phyloP scores from a whole-genome alignment of 2,113 vertebrate species.

The Rousettus leschenaultii region DNA sequence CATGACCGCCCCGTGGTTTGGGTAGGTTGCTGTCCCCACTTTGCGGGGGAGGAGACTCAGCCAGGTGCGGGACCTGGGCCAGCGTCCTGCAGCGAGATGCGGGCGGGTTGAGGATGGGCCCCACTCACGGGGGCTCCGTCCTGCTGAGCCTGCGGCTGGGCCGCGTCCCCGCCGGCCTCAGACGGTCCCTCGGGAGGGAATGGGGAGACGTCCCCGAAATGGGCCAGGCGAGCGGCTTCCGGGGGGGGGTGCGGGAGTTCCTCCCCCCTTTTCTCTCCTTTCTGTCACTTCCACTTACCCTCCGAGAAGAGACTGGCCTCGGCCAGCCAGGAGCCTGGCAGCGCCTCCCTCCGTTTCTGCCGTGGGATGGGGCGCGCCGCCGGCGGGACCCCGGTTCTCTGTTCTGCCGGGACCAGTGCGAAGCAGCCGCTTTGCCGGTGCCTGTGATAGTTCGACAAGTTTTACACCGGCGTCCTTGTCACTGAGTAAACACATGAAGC shows the following conservation, averaged over 20 bases:
- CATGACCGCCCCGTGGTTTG: fast-evolving
- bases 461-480: not conserved
- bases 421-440: not conserved
- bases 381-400: fast-evolving
- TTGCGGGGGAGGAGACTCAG: not conserved
- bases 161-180: not conserved
- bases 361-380: fast-evolving
- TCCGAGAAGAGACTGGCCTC: not conserved
- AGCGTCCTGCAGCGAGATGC: not conserved
- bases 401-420: not conserved
- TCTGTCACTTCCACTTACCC: not conserved
- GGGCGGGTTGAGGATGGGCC: no score
- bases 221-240: not conserved
- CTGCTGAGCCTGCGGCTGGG: fast-evolving
- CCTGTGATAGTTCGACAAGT: not conserved
- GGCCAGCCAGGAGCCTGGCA: not conserved
- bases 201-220: not conserved
- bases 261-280: not conserved
- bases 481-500: slow-evolving; percentile 4
- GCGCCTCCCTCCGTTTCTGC: not conserved
- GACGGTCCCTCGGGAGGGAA: not conserved
- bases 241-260: not conserved
- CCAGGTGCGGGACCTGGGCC: not conserved
- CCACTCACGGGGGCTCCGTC: not conserved
- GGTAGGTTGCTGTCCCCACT: not conserved